Percentiles rank a stretch among this genome's conserved stretches.
Evolutionary conservation across 2,888 invertebrate species (phyloP).

Genomic region (Perizoma flavofasciatum): DNA sequence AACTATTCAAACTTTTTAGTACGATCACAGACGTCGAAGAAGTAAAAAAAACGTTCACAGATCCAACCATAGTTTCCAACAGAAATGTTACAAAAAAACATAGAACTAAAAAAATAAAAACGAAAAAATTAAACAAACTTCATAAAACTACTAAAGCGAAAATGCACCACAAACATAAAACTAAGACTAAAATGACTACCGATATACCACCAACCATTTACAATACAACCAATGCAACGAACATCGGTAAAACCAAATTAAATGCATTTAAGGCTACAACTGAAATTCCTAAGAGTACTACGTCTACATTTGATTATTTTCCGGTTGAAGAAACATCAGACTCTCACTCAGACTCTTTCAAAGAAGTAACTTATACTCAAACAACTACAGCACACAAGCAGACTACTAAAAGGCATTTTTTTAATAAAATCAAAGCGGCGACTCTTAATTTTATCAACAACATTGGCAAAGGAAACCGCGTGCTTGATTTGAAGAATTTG

Average conservation of each 20-base stretch:
- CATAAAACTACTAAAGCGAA: slow-evolving; percentile 12
- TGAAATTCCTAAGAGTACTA: slow-evolving; percentile 1
- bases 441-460: slow-evolving; percentile 8
- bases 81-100: slow-evolving; percentile 7
- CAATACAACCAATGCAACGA: not conserved
- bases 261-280: not conserved
- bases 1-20: slow-evolving; percentile 47
- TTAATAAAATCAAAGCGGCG: slow-evolving; percentile 13
- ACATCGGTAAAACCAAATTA: not conserved
- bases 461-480: not conserved
- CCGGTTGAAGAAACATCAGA: not conserved
- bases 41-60: slow-evolving; percentile 17
- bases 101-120: slow-evolving; percentile 4
- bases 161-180: slow-evolving; percentile 7
- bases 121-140: slow-evolving; percentile 16
- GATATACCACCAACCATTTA: not conserved
- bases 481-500: not conserved
- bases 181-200: not conserved
- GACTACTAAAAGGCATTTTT: slow-evolving; percentile 7
- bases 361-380: not conserved
- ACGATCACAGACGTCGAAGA: slow-evolving; percentile 36
- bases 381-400: not conserved
- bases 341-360: too few species aligned
- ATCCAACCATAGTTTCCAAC: slow-evolving; percentile 19
- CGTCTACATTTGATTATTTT: not conserved